Conservation (phyloP, 2,888 invertebrate species). For the Spatulosminthurus flaviceps region DNA sequence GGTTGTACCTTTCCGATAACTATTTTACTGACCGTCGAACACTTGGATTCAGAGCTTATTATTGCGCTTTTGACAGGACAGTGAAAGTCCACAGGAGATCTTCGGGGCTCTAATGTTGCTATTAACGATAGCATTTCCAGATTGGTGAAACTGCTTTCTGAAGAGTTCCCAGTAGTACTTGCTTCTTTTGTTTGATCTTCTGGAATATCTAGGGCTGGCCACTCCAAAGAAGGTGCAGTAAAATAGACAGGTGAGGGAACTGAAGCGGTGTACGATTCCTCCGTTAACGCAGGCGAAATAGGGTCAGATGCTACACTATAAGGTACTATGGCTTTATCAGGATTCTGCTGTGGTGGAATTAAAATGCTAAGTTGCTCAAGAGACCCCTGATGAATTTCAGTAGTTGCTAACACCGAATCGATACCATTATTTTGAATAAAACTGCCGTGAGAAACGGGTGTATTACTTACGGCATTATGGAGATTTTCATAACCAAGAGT, state of each 20-base stretch:
- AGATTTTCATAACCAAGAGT: too few species aligned
- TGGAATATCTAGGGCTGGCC: not conserved
- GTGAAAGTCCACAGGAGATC: not conserved
- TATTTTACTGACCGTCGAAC: not conserved
- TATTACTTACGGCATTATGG: too few species aligned
- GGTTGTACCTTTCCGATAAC: too few species aligned
- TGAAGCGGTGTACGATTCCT: not conserved
- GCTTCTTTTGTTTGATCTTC: not conserved
- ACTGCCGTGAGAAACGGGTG: too few species aligned
- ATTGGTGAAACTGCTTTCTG: not conserved
- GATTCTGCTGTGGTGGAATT: not conserved
- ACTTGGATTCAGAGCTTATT: not conserved
- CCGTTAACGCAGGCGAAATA: not conserved
- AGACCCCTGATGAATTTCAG: too few species aligned
- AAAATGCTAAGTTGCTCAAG: too few species aligned
- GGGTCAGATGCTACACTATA: not conserved
- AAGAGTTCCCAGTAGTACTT: not conserved
- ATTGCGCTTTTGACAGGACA: not conserved
- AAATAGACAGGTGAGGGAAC: too few species aligned
- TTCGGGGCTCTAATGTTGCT: not conserved
- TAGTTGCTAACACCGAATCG: too few species aligned
- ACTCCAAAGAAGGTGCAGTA: not conserved
- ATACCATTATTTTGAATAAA: too few species aligned
- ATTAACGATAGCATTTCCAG: constrained; percentile 3
- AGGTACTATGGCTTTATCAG: not conserved